Percentiles rank a stretch among this genome's conserved stretches.
These are phyloP conservation scores for Harmothoe impar DNA, from an alignment of 2,888 invertebrate genomes.

Conservation along the genomic window DNA sequence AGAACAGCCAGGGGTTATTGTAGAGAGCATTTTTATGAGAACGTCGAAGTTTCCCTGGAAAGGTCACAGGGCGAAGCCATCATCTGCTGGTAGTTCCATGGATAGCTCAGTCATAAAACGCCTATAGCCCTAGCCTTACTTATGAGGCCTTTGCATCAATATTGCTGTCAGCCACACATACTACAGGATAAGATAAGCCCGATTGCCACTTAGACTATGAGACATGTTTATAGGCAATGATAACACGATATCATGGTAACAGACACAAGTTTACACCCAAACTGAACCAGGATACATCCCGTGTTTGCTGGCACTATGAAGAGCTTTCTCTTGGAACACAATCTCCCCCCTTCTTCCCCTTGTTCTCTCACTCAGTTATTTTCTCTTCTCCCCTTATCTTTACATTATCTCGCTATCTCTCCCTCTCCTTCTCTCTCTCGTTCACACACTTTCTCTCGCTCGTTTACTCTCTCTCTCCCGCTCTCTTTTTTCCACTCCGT, in stretches of 20 bases:
- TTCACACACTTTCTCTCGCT: too few relatives aligned
- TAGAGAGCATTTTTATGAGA: too few relatives aligned
- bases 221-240: conserved; percentile 2
- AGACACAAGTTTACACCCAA: background rate
- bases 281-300: background rate
- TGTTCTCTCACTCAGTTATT: background rate
- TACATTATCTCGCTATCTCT: too few relatives aligned
- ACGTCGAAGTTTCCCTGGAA: too few relatives aligned
- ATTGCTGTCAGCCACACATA: background rate
- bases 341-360: background rate
- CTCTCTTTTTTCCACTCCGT: background rate
- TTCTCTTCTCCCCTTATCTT: too few relatives aligned
- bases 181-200: background rate
- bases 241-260: background rate
- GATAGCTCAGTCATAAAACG: background rate
- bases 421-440: too few relatives aligned
- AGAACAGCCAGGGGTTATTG: too few relatives aligned
- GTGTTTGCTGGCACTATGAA: background rate
- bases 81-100: too few relatives aligned
- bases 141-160: background rate
- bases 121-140: background rate
- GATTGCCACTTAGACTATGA: background rate
- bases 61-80: too few relatives aligned
- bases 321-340: background rate
- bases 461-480: too few relatives aligned